Base-by-base conservation (phyloP, 2,797 vertebrate genomes). In the Chanos chanos region DNA sequence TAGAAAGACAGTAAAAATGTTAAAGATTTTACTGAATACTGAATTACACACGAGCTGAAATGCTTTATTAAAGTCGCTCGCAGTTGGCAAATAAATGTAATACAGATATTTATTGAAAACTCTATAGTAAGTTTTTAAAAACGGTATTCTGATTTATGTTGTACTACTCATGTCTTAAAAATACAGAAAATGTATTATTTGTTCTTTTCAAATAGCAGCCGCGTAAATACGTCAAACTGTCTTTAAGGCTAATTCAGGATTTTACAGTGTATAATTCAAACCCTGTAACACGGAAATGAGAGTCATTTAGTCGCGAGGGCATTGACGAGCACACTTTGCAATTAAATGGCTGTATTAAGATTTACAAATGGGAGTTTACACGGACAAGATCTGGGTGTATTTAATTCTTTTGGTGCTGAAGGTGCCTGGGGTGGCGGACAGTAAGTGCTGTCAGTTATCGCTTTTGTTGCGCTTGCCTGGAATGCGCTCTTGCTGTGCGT, bases 401-500 rank as follows among this genome's bases (percentile, higher is more conserved):
- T 64, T 45, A 66, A 63, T 68, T 45, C 19, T 60, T 58, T 27
- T 40, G 47, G 37, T 55, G 50, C 50, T 37, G 51, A 62, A 58
- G 62, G 54, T 59, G 66, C 65, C 49, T 31, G 67, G 52, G 65
- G 66, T 41, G 5, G 43, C 59, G 50, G 72, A 66, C 68, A 64
- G 57, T 37, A 50, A 48, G 39, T 28, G 61, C 81, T 85, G 83
- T 85, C 87, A 86, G 85, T 90, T 85, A 76, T 68, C 55, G 56
- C 50, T 74, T 73, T 77, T 61, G 61, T 65, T 36, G 48, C 41
- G 36, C 64, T 79, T 78, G 73, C 13, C 60, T 75, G 88, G 83
- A 82, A 84, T 73, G 83, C 76, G 71, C 67, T 74, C 82, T 77
- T 56, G 74, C 72, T 78, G 83, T 55, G 80, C 71, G 77, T 72